These are phyloP conservation scores for Spongilla lacustris DNA, from an alignment of 37 sponge, comb jelly and placozoan species.

Conservation along the genomic window DNA sequence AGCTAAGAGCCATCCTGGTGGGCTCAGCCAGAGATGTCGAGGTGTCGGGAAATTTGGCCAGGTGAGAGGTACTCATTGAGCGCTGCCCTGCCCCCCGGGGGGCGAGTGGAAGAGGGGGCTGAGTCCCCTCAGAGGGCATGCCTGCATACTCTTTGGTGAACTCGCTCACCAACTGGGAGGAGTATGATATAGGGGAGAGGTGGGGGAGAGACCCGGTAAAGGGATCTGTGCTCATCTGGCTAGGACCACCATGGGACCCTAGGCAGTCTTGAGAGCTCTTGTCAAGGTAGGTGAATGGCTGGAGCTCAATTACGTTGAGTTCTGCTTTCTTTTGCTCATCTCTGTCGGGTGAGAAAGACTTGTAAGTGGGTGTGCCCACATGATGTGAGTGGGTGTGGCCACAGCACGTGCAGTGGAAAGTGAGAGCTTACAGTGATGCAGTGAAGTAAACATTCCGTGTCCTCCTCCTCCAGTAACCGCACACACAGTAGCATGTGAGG, in stretches of 20 bases:
- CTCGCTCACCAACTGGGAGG: conserved; percentile 11
- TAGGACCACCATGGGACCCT: not conserved
- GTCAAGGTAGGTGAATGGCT: not conserved
- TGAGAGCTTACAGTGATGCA: not conserved
- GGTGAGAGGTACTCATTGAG: not conserved
- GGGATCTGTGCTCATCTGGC: not conserved
- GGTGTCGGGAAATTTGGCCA: not conserved
- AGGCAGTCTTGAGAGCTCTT: not conserved
- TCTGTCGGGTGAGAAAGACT: not conserved
- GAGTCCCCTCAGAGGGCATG: not conserved
- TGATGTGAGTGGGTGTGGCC: too few relatives aligned
- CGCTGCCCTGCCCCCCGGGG: conserved; percentile 1
- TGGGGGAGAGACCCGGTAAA: conserved; percentile 19
- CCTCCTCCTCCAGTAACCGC: not conserved
- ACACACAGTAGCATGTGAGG: conserved; percentile 30
- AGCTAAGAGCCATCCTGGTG: conserved; percentile 16
- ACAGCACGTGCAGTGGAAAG: too few relatives aligned
- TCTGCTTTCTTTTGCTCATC: not conserved
- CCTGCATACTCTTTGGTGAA: not conserved
- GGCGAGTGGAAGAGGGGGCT: not conserved
- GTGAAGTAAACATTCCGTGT: not conserved
- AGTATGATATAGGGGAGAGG: conserved; percentile 32
- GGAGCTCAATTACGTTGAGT: not conserved
- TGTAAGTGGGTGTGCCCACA: too few relatives aligned
- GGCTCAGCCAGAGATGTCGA: conserved; percentile 34